Conservation (phyloP, 2,888 invertebrate genomes). For the Rhabditoides inermis region DNA sequence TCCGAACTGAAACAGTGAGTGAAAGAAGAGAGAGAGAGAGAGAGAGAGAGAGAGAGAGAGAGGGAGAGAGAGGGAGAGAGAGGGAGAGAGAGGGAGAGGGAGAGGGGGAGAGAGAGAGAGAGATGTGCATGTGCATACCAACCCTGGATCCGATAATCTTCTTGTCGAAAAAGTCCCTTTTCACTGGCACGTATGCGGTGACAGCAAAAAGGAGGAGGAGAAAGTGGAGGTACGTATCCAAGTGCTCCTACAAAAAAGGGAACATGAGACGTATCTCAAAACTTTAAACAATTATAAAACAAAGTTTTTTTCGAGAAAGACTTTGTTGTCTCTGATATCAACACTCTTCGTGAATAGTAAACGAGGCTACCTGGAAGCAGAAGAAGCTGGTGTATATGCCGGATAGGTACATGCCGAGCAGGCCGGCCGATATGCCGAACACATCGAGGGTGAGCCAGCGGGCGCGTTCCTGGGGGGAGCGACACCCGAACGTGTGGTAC, state of each 20-base stretch:
- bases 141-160: slow-evolving; percentile 7
- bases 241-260: slow-evolving; percentile 28
- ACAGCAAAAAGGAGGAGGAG: slow-evolving; percentile 35
- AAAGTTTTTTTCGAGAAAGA: slow-evolving; percentile 2
- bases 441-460: slow-evolving; percentile 81
- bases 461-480: slow-evolving; percentile 75
- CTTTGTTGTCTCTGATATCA: background rate
- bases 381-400: slow-evolving; percentile 94
- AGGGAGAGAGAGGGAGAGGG: too few species aligned
- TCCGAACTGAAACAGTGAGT: slow-evolving; percentile 40
- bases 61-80: too few species aligned
- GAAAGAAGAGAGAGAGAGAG: too few species aligned
- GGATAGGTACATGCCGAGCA: slow-evolving; percentile 85
- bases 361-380: slow-evolving; percentile 63
- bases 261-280: background rate
- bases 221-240: slow-evolving; percentile 34
- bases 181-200: slow-evolving; percentile 37
- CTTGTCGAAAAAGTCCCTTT: slow-evolving; percentile 10
- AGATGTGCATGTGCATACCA: slow-evolving; percentile 13
- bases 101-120: too few species aligned
- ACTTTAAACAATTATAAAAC: background rate
- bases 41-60: too few species aligned
- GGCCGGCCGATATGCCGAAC: slow-evolving; percentile 81
- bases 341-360: background rate
- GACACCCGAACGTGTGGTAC: slow-evolving; percentile 88